Percentiles rank a stretch among this genome's conserved stretches.
Conservation (phyloP, 2,113 vertebrate species). For the Cavia aperea region DNA sequence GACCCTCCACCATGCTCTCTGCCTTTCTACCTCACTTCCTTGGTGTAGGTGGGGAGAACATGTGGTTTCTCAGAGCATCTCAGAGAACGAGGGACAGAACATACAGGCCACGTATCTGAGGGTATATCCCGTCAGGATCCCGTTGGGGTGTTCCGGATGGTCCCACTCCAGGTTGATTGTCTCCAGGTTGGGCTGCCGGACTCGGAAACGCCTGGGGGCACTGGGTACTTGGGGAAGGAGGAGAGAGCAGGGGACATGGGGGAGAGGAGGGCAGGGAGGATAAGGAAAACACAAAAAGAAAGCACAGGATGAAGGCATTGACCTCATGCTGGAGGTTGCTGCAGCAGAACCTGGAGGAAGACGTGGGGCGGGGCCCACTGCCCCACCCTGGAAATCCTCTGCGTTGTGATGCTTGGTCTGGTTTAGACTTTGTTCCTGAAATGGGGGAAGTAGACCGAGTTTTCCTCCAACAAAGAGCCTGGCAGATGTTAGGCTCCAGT, state of each 20-base stretch:
- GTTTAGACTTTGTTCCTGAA: not conserved
- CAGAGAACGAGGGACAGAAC: conserved; percentile 43
- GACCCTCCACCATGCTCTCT: not conserved
- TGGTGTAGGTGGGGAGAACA: not conserved
- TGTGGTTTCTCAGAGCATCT: not conserved
- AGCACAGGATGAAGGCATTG: conserved; percentile 58
- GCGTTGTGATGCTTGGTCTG: not conserved
- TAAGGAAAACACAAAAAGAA: conserved; percentile 61
- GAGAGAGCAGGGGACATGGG: conserved; percentile 52
- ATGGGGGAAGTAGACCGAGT: not conserved
- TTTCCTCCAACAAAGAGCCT: not conserved
- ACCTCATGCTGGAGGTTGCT: not conserved
- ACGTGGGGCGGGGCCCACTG: rapidly evolving
- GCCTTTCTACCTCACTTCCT: not conserved
- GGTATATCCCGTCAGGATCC: conserved; percentile 88
- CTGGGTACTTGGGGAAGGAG: conserved; percentile 86
- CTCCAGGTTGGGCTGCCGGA: conserved; percentile 84
- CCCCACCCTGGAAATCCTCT: not conserved
- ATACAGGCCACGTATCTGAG: conserved; percentile 89
- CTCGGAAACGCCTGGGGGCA: conserved; percentile 85
- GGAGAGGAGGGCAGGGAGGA: conserved; percentile 36
- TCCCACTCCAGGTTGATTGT: conserved; percentile 89
- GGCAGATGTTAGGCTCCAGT: not conserved
- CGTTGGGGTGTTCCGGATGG: conserved; percentile 92
- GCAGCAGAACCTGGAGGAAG: not conserved